These are phyloP conservation scores for Nothoprocta pentlandii DNA, from an alignment of 2,113 vertebrate species.

Conservation along the genomic window DNA sequence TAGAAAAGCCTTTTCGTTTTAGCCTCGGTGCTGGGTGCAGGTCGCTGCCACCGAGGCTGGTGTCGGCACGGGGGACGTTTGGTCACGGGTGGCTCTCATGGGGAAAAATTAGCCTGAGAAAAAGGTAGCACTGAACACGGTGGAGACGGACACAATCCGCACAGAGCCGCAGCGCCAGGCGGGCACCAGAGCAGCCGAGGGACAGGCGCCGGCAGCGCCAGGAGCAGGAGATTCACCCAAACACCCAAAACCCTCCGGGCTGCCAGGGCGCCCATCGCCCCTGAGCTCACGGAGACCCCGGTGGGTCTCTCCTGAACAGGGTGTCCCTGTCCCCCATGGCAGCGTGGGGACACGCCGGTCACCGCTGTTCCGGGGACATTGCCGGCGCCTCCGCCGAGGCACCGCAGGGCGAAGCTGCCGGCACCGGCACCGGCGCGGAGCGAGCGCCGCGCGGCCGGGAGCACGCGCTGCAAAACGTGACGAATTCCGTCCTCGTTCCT, in stretches of 20 bases:
- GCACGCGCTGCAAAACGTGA: not conserved
- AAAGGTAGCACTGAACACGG: accelerated
- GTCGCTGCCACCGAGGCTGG: not conserved
- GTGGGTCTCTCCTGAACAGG: no score
- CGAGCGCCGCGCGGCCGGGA: not conserved
- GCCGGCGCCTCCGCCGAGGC: not conserved
- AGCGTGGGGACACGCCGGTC: not conserved
- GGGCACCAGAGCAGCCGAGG: not conserved
- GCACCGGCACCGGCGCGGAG: not conserved
- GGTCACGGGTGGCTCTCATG: accelerated
- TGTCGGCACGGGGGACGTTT: accelerated
- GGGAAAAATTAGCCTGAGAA: not conserved
- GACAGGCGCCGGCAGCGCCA: not conserved
- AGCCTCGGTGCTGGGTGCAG: not conserved
- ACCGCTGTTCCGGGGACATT: slow-evolving; percentile 4
- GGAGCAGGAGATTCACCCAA: not conserved
- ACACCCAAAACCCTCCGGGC: no score
- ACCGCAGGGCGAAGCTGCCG: not conserved
- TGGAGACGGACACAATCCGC: accelerated
- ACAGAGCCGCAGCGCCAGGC: accelerated
- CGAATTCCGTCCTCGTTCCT: not conserved
- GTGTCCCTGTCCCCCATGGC: not conserved
- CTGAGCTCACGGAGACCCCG: no score
- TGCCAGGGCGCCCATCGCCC: no score
- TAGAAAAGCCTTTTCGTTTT: not conserved